Evolutionary conservation across 1,140 invertebrate species (phyloP).

Genomic region (Cylas formicarius): DNA sequence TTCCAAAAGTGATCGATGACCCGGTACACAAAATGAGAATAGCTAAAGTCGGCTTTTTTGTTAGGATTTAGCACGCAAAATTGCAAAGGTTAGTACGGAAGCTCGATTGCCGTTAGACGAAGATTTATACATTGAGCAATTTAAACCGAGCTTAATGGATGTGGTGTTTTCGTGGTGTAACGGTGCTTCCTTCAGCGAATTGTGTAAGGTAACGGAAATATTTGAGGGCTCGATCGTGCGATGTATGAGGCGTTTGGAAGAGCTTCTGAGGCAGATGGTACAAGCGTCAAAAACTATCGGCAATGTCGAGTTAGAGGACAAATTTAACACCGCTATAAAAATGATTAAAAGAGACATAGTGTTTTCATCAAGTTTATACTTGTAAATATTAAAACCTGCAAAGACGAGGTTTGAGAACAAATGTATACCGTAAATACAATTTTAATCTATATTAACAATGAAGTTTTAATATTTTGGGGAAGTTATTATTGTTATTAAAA

Average conservation of each 20-base stretch:
- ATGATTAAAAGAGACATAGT: slow-evolving; percentile 96
- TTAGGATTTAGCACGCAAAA: slow-evolving; percentile 79
- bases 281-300: slow-evolving; percentile 97
- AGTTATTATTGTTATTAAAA: too few relatives aligned
- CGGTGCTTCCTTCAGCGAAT: slow-evolving; percentile 82
- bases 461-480: too few relatives aligned
- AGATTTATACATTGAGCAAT: slow-evolving; percentile 85
- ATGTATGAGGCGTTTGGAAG: slow-evolving; percentile 93
- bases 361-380: slow-evolving; percentile 96
- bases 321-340: slow-evolving; percentile 90
- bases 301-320: slow-evolving; percentile 91
- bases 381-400: slow-evolving; percentile 55
- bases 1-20: too few relatives aligned
- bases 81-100: slow-evolving; percentile 87
- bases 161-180: slow-evolving; percentile 96
- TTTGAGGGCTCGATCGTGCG: slow-evolving; percentile 99
- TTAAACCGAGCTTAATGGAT: slow-evolving; percentile 95
- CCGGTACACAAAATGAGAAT: background rate
- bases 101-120: slow-evolving; percentile 87
- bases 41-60: too few relatives aligned
- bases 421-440: too few relatives aligned
- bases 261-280: slow-evolving; percentile 88
- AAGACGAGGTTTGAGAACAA: too few relatives aligned
- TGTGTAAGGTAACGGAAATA: slow-evolving; percentile 96
- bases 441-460: too few relatives aligned